phyloP scores from a whole-genome alignment of 2,113 vertebrate species.

The Lepus americanus region DNA sequence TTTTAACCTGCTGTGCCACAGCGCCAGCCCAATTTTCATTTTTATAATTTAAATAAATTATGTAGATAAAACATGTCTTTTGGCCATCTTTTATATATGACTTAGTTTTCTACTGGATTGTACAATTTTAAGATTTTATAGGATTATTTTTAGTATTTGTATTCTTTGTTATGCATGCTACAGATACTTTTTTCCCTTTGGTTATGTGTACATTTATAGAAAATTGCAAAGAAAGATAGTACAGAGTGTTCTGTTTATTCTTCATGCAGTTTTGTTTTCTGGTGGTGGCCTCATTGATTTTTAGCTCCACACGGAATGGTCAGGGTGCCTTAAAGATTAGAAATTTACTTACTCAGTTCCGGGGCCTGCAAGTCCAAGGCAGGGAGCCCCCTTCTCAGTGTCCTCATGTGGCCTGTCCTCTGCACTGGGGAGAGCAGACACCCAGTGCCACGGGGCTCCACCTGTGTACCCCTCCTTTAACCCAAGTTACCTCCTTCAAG shows the following conservation, averaged over 20 bases:
- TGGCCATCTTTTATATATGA: not conserved
- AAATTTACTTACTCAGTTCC: not conserved
- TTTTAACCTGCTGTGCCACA: too few species aligned
- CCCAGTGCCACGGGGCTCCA: too few species aligned
- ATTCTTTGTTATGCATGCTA: not conserved
- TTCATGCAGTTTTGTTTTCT: not conserved
- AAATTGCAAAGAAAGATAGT: not conserved
- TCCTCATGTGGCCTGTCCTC: not conserved
- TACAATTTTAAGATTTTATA: not conserved
- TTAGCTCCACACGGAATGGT: not conserved
- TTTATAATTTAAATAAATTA: not conserved
- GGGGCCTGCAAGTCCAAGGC: not conserved
- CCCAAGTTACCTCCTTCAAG: not conserved
- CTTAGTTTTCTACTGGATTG: not conserved
- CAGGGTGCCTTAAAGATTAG: not conserved
- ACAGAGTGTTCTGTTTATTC: not conserved
- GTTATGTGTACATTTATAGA: not conserved
- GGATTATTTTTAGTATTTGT: not conserved
- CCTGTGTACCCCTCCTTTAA: too few species aligned
- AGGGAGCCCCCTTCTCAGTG: not conserved
- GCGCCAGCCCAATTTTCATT: too few species aligned
- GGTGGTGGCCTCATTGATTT: not conserved
- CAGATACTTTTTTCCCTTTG: not conserved
- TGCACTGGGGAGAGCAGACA: too few species aligned
- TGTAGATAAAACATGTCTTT: not conserved